phyloP scores from a whole-genome alignment of 2,797 vertebrate species.

The Micromesistius poutassou region DNA sequence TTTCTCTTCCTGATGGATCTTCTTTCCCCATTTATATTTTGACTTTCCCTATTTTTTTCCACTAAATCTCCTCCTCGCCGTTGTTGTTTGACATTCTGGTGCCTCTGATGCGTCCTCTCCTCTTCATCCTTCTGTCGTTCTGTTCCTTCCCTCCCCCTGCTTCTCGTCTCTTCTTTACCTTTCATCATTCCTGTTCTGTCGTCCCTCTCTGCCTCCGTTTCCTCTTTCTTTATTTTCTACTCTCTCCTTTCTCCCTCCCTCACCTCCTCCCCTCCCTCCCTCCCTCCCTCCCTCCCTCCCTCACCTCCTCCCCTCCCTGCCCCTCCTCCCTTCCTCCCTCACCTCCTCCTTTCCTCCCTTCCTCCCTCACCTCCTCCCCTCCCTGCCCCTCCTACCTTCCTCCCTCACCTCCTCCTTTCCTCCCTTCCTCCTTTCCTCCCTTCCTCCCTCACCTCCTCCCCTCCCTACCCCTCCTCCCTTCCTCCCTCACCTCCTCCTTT shows the following conservation, averaged over 20 bases:
- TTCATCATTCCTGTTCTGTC: not conserved
- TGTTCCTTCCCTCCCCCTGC: too few species aligned
- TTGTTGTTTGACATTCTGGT: slow-evolving; percentile 4
- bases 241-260: not conserved
- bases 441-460: not conserved
- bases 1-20: slow-evolving; percentile 30
- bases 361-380: not conserved
- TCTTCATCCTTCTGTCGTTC: not conserved
- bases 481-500: not conserved
- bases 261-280: not conserved
- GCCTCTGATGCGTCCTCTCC: slow-evolving; percentile 8
- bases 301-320: not conserved
- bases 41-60: not conserved
- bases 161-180: not conserved
- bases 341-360: not conserved
- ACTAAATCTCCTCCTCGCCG: not conserved
- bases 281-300: not conserved
- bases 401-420: too few species aligned
- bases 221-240: not conserved
- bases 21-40: slow-evolving; percentile 23
- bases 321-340: not conserved
- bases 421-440: slow-evolving; percentile 2
- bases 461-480: not conserved
- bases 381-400: too few species aligned
- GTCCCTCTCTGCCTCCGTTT: not conserved